Evolutionary conservation across 1,140 invertebrate species (phyloP), one percentile per base, ranked within the genome.

Genomic region (Neomicropteryx cornuta): DNA sequence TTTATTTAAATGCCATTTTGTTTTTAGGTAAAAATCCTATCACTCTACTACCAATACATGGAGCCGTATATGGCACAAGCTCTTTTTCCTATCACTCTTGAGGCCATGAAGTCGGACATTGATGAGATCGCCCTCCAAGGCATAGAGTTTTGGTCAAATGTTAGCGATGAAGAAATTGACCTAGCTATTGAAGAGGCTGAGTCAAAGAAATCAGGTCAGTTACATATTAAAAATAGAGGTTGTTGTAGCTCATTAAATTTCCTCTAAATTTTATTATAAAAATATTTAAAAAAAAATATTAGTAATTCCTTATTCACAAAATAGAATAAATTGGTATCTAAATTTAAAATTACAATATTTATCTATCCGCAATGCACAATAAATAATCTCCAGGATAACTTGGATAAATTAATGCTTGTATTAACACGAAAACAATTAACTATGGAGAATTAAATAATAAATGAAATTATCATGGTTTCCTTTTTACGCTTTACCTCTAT

Each of bases 91-190:
- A 99, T 99, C 42, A 97, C 97, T 11, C 70, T 99, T 57, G 90
- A 97, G 66, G 95, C 96, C 11, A 99, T 99, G 91, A 96, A 95
- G 66, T 91, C 87, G 24, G 88, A 94, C 29, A 80, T 85, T 39
- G 93, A 98, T 69, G 92, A 97, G 48, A 84, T 99, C 30, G 83
- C 92, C 18, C 71, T 99, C 27, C 97, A 99, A 70, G 97, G 97
- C 46, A 99, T 99, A 64, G 97, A 99, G 64, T 99, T 99, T 68
- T 99, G 97, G 97, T 99, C 95, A 0, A 98, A 96, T 56, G 95
- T 99, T 1, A 96, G 95, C 55, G 97, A 99, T 68, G 96, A 98
- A 68, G 97, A 99, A 71, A 89, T 97, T 18, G 94, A 97, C 66
- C 68, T 99, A 44, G 80, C 87, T 3, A 91, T 97, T 58, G 94